Conservation (phyloP, 1,140 invertebrate species). For the Drosophila guanche region DNA sequence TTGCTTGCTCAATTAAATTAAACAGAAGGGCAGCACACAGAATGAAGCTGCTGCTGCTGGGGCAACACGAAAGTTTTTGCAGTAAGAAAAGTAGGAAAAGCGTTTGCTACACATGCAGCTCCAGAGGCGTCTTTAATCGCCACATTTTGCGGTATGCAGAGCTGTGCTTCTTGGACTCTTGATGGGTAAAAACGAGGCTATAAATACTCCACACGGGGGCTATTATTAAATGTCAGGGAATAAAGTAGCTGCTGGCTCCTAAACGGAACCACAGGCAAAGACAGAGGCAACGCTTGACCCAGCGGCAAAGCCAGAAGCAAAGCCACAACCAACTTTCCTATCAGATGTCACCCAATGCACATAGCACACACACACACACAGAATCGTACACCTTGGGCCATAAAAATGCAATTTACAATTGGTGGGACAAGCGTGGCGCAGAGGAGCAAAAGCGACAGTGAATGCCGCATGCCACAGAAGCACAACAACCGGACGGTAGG, state of each 20-base stretch:
- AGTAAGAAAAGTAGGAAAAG: background rate
- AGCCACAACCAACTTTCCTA: conserved; percentile 29
- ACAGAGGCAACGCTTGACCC: no score
- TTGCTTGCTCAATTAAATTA: no score
- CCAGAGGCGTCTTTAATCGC: conserved; percentile 1
- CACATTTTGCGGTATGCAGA: conserved; percentile 5
- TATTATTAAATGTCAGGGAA: conserved; percentile 50
- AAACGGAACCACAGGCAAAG: no score
- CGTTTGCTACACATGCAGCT: background rate
- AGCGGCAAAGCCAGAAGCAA: background rate
- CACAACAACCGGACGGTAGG: conserved; percentile 6
- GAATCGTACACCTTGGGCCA: conserved; percentile 46
- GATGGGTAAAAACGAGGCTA: background rate
- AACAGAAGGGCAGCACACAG: no score
- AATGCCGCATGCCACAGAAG: conserved; percentile 32
- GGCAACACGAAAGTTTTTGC: background rate
- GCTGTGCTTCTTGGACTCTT: no score
- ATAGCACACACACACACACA: conserved; percentile 14
- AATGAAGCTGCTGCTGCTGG: no score
- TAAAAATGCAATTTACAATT: conserved; percentile 78
- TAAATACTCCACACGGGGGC: conserved; percentile 50
- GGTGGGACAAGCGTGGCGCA: conserved; percentile 11
- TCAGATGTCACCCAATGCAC: conserved; percentile 70
- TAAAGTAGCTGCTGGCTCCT: conserved; percentile 1
- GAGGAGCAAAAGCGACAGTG: conserved; percentile 12